phyloP scores from a whole-genome alignment of 2,113 vertebrate genomes.

The Gymnorhina tibicen region DNA sequence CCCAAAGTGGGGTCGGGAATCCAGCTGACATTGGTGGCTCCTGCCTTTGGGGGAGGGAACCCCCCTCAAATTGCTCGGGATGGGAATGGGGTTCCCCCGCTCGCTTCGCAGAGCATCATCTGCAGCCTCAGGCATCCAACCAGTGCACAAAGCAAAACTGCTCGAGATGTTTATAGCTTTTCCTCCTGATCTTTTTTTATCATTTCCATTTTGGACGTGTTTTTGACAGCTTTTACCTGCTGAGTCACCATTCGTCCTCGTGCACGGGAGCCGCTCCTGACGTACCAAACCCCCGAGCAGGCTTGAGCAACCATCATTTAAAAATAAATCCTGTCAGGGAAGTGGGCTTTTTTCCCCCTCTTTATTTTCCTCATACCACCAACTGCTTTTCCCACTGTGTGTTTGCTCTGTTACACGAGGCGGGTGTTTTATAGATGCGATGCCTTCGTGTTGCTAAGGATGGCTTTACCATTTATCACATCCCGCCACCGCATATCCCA shows the following conservation, averaged over 20 bases:
- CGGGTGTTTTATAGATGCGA: neutral
- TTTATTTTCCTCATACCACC: neutral
- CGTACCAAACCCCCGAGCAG: neutral
- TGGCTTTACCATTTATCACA: neutral
- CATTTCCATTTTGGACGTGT: neutral
- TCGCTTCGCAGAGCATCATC: neutral
- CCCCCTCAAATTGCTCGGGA: rapidly evolving
- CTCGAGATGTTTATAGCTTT: neutral
- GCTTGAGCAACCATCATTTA: neutral
- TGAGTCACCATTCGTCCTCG: conserved; percentile 30
- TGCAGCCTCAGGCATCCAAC: neutral
- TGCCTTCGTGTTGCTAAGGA: neutral
- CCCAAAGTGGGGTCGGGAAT: rapidly evolving
- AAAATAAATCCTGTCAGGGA: conserved; percentile 26
- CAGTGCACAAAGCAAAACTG: neutral
- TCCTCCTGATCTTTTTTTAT: neutral
- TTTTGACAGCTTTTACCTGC: conserved; percentile 57
- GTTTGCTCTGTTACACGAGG: neutral
- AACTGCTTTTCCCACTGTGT: neutral
- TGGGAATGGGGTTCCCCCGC: neutral
- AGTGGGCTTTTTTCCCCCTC: neutral
- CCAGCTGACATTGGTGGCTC: rapidly evolving
- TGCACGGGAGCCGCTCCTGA: neutral
- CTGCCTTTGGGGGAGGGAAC: neutral
- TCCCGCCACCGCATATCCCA: rapidly evolving